Base-by-base conservation (phyloP, 2,888 invertebrate species). In the Galerucella pusilla region DNA sequence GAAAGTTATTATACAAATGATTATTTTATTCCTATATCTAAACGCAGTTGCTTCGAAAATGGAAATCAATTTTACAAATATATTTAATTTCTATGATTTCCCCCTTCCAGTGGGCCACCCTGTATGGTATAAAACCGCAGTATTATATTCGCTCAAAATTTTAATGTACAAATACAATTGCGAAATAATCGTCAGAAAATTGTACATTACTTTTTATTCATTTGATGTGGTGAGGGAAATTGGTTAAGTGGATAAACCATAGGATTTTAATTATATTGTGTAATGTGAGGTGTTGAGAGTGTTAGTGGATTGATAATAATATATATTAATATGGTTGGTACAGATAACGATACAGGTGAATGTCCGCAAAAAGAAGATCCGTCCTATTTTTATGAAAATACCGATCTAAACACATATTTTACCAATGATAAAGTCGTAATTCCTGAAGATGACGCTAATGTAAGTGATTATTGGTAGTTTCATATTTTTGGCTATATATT, bases 171-270 rank as follows among this genome's bases (percentile, higher is more conserved):
- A n/a, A n/a, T 5, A 54, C 49, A 54, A 54, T n/a, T 7, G n/a
- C n/a, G n/a, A n/a, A n/a, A 54, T 54, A 54, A 54, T 54, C 54
- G 54, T 54, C 54, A n/a, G 54, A 54, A 54, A 54, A 54, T 54
- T 7, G 20, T 57, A 57, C 14, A 49, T 35, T 35, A 35, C 52
- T n/a, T 14, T 52, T 16, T 20, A 20, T 57, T 57, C 10, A 16
- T 10, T 57, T 63, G 49, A 63, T 6, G 63, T 63, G 63, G 63
- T 63, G 63, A 63, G 63, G 63, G 63, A 63, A 63, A 63, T 63
- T 16, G 16, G 57, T 57, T 57, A 57, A 57, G 20, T 57, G 20
- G 57, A 20, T 57, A 20, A 57, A 57, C 6, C 6, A 16, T 57
- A 57, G 16, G n/a, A 54, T 10, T 16, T 20, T 20, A 9, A 16